Evolutionary conservation across 2,888 invertebrate genomes (phyloP).

Genomic region (Zele albiditarsus): DNA sequence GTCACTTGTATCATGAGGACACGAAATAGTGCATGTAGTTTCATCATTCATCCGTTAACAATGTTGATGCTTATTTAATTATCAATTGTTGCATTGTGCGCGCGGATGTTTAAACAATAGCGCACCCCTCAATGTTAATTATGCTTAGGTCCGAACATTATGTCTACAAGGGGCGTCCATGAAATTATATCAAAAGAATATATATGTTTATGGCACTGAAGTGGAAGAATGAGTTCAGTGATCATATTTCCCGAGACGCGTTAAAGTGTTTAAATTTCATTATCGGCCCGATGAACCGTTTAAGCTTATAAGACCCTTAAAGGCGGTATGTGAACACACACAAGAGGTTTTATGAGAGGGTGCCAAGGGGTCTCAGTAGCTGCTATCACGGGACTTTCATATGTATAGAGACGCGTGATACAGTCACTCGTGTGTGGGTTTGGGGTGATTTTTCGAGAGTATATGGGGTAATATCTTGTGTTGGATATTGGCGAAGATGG

Average conservation of each 20-base stretch:
- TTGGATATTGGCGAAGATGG: conserved; percentile 20
- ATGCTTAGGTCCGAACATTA: not conserved
- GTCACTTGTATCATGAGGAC: too few relatives aligned
- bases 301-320: conserved; percentile 48
- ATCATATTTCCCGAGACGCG: conserved; percentile 61
- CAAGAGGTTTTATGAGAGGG: conserved; percentile 27
- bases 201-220: conserved; percentile 1
- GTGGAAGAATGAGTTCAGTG: conserved; percentile 70
- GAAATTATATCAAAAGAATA: conserved; percentile 7
- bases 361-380: conserved; percentile 14
- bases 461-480: not conserved
- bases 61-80: not conserved
- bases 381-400: conserved; percentile 21
- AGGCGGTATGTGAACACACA: conserved; percentile 39
- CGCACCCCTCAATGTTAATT: not conserved
- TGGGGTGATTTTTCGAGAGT: conserved; percentile 34
- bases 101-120: not conserved
- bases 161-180: conserved; percentile 10
- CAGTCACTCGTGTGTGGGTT: conserved; percentile 51
- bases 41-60: not conserved
- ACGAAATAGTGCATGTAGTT: not conserved
- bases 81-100: not conserved
- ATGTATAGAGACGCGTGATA: conserved; percentile 25
- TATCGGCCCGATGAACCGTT: conserved; percentile 52
- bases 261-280: conserved; percentile 67